Evolutionary conservation across 1,140 invertebrate genomes (phyloP).

Genomic region (Scaptomyza graminum): DNA sequence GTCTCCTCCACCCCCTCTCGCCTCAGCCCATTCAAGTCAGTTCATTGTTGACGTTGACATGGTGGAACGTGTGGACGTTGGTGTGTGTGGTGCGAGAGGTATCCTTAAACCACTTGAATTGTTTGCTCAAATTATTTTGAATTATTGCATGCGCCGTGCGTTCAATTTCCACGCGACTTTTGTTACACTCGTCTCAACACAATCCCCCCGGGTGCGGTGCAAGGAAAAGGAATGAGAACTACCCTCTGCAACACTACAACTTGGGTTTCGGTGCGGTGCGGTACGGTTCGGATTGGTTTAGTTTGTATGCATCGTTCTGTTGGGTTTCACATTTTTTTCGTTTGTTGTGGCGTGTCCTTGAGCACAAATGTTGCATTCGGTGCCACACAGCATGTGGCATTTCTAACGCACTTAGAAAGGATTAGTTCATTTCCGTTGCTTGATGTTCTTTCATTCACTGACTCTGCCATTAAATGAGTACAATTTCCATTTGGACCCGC

Average conservation of each 20-base stretch:
- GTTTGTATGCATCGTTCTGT: background rate
- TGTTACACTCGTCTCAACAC: conserved; percentile 16
- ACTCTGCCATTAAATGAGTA: conserved; percentile 32
- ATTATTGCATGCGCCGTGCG: conserved; percentile 53
- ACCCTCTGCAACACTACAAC: background rate
- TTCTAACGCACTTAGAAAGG: conserved; percentile 68
- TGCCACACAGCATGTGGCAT: conserved; percentile 68
- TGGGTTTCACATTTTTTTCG: conserved; percentile 1
- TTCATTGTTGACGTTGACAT: conserved; percentile 23
- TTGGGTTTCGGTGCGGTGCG: too few relatives aligned
- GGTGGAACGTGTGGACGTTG: background rate
- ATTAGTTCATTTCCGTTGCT: conserved; percentile 45
- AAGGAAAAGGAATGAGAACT: background rate
- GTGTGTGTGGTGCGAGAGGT: conserved; percentile 4
- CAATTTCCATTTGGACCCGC: conserved; percentile 22
- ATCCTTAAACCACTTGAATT: conserved; percentile 59
- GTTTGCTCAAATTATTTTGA: conserved; percentile 71
- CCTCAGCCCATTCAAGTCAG: conserved; percentile 4
- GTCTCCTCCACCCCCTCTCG: background rate
- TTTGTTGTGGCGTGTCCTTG: conserved; percentile 60
- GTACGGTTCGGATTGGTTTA: too few relatives aligned
- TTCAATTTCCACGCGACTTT: conserved; percentile 52
- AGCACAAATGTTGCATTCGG: conserved; percentile 80
- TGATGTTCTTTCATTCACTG: background rate
- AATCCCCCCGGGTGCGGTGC: background rate